Evolutionary conservation across 92 coral and sea anemone species (phyloP), one percentile per base, ranked within the genome.

Genomic region (Porites cylindrica): DNA sequence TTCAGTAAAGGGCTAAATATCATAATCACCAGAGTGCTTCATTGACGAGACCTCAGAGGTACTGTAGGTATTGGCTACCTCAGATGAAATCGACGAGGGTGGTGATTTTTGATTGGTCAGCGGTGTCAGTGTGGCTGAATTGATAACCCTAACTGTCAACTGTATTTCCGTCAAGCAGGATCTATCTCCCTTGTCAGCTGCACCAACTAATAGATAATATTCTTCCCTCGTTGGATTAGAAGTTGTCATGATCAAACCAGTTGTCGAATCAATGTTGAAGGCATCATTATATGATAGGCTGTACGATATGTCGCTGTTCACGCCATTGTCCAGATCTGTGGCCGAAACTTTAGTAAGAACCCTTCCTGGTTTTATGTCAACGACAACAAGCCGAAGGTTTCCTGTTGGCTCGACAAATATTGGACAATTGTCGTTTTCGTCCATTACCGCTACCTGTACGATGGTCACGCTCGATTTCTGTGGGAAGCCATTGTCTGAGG

Each of bases 341-440:
- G 96, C 96, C 26, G 66, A 53, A 23, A 91, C 82, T 26, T 75
- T 83, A 13, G 86, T 56, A 12, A 90, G 53, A 9, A 79, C 19
- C 24, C 53, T 75, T 52, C 89, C 86, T 1, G 78, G 26, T 19
- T 72, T 63, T 11, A 72, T 12, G 20, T 60, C 51, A 20, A 82
- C 32, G 29, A 93, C 29, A 24, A 80, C 89, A 21, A 75, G 75
- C 11, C 65, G 72, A 1, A 60, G 77, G 63, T 66, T 53, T 8
- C 54, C 68, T 14, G 70, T 66, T 9, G 85, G 78, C 10, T 64
- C 82, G n/a, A 21, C 62, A 64, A 90, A 93, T 4, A 58, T 63
- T 13, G 96, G 96, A 61, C 96, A 93, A 59, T 93, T 93, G 69
- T 93, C 96, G 56, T 93, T 93, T 21, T 80, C 67, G 85, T 93